phyloP scores from a whole-genome alignment of 2,113 vertebrate genomes.

The Scopus umbretta region DNA sequence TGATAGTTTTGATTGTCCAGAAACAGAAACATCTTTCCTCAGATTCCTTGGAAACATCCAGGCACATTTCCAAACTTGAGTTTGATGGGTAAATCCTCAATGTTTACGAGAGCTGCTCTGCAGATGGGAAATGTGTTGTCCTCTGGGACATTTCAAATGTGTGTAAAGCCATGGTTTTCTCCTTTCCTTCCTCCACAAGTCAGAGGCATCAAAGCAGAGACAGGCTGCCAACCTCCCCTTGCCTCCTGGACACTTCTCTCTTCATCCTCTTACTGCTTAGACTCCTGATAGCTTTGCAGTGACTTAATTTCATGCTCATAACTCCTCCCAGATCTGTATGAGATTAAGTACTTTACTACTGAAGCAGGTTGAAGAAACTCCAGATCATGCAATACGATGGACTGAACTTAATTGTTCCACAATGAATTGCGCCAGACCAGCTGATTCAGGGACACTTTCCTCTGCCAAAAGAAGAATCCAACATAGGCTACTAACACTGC shows the following conservation, averaged over 20 bases:
- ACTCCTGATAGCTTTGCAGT: background rate
- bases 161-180: background rate
- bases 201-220: background rate
- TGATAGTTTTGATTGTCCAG: constrained; percentile 28
- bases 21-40: background rate
- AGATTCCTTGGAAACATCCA: constrained; percentile 36
- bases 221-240: background rate
- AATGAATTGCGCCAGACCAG: background rate
- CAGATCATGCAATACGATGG: background rate
- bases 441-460: background rate
- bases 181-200: background rate
- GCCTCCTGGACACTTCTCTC: background rate
- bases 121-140: background rate
- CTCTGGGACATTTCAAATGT: background rate
- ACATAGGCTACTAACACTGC: background rate
- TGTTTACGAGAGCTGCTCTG: background rate
- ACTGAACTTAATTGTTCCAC: constrained; percentile 11
- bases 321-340: background rate
- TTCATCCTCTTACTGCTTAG: background rate
- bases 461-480: constrained; percentile 21
- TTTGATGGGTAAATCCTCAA: background rate
- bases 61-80: background rate
- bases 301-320: background rate
- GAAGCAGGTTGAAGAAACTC: constrained; percentile 3
- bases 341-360: background rate